A percentile compares a stretch with the other conserved stretches of the same genome.
Conservation (phyloP, 2,888 invertebrate genomes). For the Meghimatium bilineatum region DNA sequence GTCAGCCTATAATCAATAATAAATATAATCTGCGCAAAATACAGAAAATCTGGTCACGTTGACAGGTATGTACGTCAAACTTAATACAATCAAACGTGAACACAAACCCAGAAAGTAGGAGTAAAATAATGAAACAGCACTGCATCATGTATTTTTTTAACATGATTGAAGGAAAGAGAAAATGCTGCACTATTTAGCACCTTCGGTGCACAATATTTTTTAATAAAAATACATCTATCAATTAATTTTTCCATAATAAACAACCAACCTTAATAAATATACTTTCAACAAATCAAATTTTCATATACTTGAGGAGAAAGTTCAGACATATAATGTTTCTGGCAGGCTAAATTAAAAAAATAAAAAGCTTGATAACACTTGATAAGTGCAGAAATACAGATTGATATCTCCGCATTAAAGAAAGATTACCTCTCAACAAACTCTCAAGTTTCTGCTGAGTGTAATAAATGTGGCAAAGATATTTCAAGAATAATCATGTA, state of each 20-base stretch:
- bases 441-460: background rate
- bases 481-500: background rate
- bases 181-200: conserved; percentile 15
- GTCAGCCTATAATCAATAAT: no score
- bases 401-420: no score
- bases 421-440: no score
- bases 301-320: background rate
- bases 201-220: background rate
- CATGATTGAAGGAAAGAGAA: background rate
- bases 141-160: background rate
- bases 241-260: background rate
- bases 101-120: background rate
- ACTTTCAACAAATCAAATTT: background rate
- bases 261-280: background rate
- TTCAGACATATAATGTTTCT: no score
- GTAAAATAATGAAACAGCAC: background rate
- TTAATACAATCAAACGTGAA: no score
- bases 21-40: no score
- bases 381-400: no score
- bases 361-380: background rate
- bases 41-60: no score
- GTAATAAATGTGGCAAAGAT: background rate
- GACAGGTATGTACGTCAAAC: no score
- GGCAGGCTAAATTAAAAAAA: background rate
- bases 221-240: background rate